Percentiles rank a stretch among this genome's conserved stretches.
phyloP scores from a whole-genome alignment of 23 tunicate genomes.

The Halocynthia aurantium region DNA sequence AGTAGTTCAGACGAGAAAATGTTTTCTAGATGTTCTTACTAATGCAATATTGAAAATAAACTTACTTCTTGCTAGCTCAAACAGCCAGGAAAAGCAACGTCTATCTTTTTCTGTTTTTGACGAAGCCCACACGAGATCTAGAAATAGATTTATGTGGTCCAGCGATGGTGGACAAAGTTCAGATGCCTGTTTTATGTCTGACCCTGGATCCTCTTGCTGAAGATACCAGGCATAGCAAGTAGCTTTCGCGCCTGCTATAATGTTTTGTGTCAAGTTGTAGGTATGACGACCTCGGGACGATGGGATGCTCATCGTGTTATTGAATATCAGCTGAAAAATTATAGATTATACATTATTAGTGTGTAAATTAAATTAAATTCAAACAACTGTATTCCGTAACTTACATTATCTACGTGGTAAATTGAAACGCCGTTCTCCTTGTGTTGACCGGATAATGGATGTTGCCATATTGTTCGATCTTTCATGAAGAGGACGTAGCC shows the following conservation, averaged over 20 bases:
- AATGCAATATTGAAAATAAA: background rate
- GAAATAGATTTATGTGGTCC: slow-evolving; percentile 2
- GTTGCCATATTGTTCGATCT: slow-evolving; percentile 14
- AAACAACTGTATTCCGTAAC: background rate
- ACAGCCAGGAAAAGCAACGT: slow-evolving; percentile 44
- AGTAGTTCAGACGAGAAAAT: too few relatives aligned
- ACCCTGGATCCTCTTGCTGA: background rate
- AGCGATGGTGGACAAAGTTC: slow-evolving; percentile 8
- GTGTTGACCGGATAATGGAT: slow-evolving; percentile 42
- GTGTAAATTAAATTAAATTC: background rate
- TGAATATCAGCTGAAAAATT: slow-evolving; percentile 22
- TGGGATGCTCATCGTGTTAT: slow-evolving; percentile 8
- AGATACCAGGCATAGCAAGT: slow-evolving; percentile 52
- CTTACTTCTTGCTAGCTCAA: slow-evolving; percentile 26
- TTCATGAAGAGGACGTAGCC: slow-evolving; percentile 48
- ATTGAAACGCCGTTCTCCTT: slow-evolving; percentile 8
- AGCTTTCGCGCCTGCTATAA: background rate
- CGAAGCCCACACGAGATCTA: background rate
- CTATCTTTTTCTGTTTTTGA: slow-evolving; percentile 3
- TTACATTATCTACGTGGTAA: slow-evolving; percentile 18
- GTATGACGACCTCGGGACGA: slow-evolving; percentile 21
- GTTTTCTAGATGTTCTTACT: too few relatives aligned
- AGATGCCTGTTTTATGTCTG: background rate
- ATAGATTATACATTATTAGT: background rate
- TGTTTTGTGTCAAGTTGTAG: slow-evolving; percentile 29